phyloP scores from a whole-genome alignment of 2,797 vertebrate species.

The Mastacembelus armatus region DNA sequence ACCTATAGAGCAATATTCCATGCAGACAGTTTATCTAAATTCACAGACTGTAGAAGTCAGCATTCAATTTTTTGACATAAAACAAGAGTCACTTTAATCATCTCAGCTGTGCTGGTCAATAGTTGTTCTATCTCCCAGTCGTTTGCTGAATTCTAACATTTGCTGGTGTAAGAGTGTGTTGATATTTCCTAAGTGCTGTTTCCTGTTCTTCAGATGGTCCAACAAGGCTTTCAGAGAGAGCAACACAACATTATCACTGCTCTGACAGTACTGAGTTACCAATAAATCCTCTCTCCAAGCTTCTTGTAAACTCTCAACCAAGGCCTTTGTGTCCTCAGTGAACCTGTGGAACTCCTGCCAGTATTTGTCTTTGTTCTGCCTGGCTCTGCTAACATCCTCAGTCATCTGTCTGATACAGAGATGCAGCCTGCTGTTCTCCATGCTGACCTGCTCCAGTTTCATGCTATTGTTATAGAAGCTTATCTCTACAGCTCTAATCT shows the following conservation, averaged over 20 bases:
- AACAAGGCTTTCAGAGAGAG: not conserved
- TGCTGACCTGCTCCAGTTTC: slow-evolving; percentile 69
- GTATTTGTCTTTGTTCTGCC: slow-evolving; percentile 40
- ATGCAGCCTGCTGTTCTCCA: slow-evolving; percentile 79
- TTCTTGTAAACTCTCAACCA: slow-evolving; percentile 40
- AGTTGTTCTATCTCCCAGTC: slow-evolving; percentile 46
- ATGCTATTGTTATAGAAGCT: slow-evolving; percentile 60
- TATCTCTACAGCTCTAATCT: slow-evolving; percentile 65
- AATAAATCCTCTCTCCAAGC: slow-evolving; percentile 45
- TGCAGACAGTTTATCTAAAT: not conserved
- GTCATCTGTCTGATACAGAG: slow-evolving; percentile 66
- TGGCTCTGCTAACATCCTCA: slow-evolving; percentile 35
- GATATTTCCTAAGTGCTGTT: slow-evolving; percentile 18
- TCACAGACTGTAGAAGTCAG: too few species aligned
- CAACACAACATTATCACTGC: slow-evolving; percentile 16
- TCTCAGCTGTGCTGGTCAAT: not conserved
- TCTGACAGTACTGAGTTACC: slow-evolving; percentile 21
- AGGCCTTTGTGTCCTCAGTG: slow-evolving; percentile 9
- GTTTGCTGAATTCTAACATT: slow-evolving; percentile 59
- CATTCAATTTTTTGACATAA: not conserved
- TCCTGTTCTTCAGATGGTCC: slow-evolving; percentile 34
- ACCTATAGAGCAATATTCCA: not conserved
- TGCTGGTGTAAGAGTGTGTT: slow-evolving; percentile 26
- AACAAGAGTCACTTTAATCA: not conserved
- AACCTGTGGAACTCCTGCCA: slow-evolving; percentile 38